Conservation (phyloP, 1,140 invertebrate genomes). For the Papilio aristodemus region DNA sequence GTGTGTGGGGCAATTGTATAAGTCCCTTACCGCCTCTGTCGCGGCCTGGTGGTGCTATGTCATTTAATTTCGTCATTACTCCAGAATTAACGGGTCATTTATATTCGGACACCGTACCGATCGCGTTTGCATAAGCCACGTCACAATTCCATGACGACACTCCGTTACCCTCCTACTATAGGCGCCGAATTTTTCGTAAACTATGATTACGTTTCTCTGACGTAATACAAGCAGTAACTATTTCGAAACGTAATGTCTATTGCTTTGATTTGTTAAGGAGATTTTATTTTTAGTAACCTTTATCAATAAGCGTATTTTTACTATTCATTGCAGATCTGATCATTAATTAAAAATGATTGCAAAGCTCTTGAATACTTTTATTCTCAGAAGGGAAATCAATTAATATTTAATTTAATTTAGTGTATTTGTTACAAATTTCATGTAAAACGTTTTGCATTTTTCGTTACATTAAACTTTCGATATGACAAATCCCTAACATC, state of each 20-base stretch:
- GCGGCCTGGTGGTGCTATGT: conserved; percentile 20
- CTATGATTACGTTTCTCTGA: conserved; percentile 15
- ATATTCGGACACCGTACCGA: conserved; percentile 18
- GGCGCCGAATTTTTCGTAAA: background rate
- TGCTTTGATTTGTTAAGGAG: background rate
- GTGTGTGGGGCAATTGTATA: conserved; percentile 44
- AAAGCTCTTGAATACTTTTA: background rate
- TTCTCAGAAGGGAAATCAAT: background rate
- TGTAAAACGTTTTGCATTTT: too few relatives aligned
- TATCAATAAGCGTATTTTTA: too few relatives aligned
- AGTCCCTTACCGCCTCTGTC: conserved; percentile 37
- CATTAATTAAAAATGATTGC: too few relatives aligned
- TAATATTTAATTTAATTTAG: background rate
- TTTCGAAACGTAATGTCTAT: background rate
- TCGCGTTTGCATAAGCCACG: conserved; percentile 24
- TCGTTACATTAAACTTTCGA: too few relatives aligned
- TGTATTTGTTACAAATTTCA: too few relatives aligned
- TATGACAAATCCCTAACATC: background rate
- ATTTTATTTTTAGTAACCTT: background rate
- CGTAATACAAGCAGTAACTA: background rate
- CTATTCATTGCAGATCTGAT: too few relatives aligned
- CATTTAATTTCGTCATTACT: conserved; percentile 29
- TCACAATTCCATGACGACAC: conserved; percentile 24
- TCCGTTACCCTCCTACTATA: conserved; percentile 5
- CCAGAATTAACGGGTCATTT: conserved; percentile 21